Conservation (phyloP, 2,113 vertebrate genomes). For the Lates calcarifer region DNA sequence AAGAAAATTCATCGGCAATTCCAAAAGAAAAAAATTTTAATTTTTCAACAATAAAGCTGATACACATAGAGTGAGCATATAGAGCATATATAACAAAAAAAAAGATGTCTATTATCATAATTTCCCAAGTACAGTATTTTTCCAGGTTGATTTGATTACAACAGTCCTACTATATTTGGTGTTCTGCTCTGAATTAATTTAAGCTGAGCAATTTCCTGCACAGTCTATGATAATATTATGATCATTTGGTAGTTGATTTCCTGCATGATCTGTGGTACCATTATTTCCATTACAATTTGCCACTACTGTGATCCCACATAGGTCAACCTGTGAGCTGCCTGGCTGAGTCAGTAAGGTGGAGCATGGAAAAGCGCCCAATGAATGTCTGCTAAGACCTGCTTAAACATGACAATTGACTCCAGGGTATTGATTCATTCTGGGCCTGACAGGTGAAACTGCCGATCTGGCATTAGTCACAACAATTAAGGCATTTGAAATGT, state of each 20-base stretch:
- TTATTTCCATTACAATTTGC: background rate
- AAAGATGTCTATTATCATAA: background rate
- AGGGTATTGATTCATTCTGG: constrained; percentile 90
- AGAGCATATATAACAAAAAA: too few relatives aligned
- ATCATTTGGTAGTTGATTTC: constrained; percentile 9
- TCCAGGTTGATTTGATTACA: background rate
- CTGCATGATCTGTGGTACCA: constrained; percentile 1
- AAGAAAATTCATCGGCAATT: background rate
- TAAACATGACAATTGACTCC: constrained; percentile 83
- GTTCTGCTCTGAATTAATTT: background rate
- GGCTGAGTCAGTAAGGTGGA: constrained; percentile 63
- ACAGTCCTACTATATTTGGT: background rate
- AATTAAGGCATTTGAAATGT: constrained; percentile 95
- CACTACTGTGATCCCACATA: background rate
- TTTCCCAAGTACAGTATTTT: background rate
- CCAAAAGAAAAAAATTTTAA: background rate
- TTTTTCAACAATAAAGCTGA: background rate
- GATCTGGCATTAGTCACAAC: constrained; percentile 89
- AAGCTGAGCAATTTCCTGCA: constrained; percentile 1
- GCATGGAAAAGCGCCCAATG: constrained; percentile 51
- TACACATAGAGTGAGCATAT: background rate
- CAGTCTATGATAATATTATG: background rate
- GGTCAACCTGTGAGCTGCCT: background rate
- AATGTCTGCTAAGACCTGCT: constrained; percentile 69
- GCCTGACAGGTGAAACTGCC: constrained; percentile 90